phyloP scores from a whole-genome alignment of 2,888 invertebrate genomes.

The Anorthoa munda region DNA sequence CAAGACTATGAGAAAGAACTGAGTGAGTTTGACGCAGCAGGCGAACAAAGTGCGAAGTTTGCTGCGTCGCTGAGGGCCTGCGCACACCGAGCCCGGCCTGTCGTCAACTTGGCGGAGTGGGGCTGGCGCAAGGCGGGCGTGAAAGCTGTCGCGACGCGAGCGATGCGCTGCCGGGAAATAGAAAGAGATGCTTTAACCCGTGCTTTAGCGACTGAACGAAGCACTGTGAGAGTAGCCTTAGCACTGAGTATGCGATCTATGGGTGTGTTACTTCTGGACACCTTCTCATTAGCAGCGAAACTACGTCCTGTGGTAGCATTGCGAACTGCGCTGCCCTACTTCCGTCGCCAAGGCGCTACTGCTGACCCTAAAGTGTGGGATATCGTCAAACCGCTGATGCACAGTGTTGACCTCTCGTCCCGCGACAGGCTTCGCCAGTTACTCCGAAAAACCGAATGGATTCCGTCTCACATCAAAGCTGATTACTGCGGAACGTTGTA shows the following conservation, averaged over 20 bases:
- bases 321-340: conserved; percentile 69
- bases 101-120: conserved; percentile 67
- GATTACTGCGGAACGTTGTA: conserved; percentile 75
- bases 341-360: conserved; percentile 52
- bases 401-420: conserved; percentile 61
- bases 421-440: conserved; percentile 39
- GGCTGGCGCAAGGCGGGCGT: conserved; percentile 75
- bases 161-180: conserved; percentile 66
- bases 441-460: conserved; percentile 52
- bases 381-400: conserved; percentile 71
- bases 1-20: conserved; percentile 52
- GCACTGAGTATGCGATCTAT: conserved; percentile 57
- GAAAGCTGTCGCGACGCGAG: conserved; percentile 76
- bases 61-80: conserved; percentile 73
- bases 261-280: conserved; percentile 33
- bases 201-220: conserved; percentile 69
- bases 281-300: conserved; percentile 64
- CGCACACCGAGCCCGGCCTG: conserved; percentile 73
- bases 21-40: conserved; percentile 49
- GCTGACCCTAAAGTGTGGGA: conserved; percentile 74
- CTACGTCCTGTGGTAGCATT: conserved; percentile 72
- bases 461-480: conserved; percentile 70
- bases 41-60: conserved; percentile 51
- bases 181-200: conserved; percentile 65
- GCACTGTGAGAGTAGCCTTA: conserved; percentile 72